A percentile compares a stretch with the other conserved stretches of the same genome.
phyloP scores from a whole-genome alignment of 1,140 invertebrate species.

The Drosophila repletoides region DNA sequence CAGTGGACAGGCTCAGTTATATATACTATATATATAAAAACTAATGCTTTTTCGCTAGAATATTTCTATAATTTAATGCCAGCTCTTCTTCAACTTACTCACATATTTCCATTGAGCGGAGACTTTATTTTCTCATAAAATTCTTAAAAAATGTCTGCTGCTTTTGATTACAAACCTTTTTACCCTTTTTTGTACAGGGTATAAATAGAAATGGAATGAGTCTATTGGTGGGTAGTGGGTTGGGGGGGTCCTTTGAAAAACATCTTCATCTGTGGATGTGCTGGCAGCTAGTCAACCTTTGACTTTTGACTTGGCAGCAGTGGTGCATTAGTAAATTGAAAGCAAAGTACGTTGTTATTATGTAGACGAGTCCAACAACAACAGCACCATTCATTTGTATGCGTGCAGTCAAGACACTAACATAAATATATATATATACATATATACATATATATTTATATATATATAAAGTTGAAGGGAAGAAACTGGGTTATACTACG shows the following conservation, averaged over 20 bases:
- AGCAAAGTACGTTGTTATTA: conserved; percentile 57
- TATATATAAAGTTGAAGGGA: not conserved
- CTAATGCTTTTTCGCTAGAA: no score
- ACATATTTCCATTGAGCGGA: no score
- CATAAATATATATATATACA: conserved; percentile 43
- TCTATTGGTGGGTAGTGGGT: no score
- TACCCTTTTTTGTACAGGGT: conserved; percentile 11
- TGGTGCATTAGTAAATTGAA: conserved; percentile 78
- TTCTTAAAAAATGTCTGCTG: no score
- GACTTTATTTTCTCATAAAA: no score
- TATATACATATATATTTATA: not conserved
- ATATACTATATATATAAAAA: no score
- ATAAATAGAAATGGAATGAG: not conserved
- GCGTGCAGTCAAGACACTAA: conserved; percentile 55
- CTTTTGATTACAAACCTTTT: no score
- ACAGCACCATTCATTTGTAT: conserved; percentile 42
- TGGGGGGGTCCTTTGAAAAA: not conserved
- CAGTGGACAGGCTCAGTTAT: no score
- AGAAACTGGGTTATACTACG: no score
- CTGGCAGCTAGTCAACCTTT: conserved; percentile 56
- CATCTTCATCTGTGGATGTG: conserved; percentile 29
- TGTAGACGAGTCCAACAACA: conserved; percentile 22
- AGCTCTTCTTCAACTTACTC: no score
- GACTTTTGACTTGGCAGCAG: conserved; percentile 34
- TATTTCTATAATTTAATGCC: no score